These are phyloP conservation scores for Aldabrachelys gigantea DNA, from an alignment of 2,113 vertebrate genomes.

Conservation along the genomic window DNA sequence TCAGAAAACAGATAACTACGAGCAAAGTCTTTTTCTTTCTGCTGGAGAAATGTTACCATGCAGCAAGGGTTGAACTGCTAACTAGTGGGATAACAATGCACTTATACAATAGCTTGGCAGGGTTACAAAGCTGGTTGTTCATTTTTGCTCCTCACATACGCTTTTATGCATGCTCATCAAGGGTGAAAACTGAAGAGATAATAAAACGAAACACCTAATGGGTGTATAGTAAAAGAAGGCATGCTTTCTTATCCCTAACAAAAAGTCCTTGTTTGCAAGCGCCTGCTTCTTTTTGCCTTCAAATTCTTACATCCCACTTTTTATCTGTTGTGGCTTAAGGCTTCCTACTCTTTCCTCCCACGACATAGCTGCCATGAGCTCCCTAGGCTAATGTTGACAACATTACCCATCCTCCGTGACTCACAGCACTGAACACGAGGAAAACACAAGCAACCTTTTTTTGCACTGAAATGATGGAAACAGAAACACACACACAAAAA, in stretches of 20 bases:
- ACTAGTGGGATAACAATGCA: not conserved
- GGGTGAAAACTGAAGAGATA: not conserved
- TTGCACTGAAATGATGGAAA: constrained; percentile 28
- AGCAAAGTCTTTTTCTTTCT: not conserved
- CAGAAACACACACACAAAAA: not conserved
- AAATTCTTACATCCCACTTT: constrained; percentile 66
- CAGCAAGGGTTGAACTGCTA: not conserved
- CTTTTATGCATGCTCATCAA: not conserved
- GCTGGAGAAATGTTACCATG: not conserved
- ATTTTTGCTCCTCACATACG: not conserved
- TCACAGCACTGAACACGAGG: not conserved
- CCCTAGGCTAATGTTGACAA: constrained; percentile 13
- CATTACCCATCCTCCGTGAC: not conserved
- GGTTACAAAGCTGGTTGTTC: not conserved
- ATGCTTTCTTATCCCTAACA: constrained; percentile 27
- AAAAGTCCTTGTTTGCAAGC: not conserved
- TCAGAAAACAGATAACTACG: not conserved
- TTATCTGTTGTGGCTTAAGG: constrained; percentile 48
- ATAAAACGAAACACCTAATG: not conserved
- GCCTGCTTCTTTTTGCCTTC: not conserved
- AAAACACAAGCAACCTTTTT: constrained; percentile 34
- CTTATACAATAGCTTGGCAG: not conserved
- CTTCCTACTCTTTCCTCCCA: constrained; percentile 40
- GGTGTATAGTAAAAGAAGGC: not conserved
- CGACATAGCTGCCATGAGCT: not conserved